Evolutionary conservation across 2,113 vertebrate genomes (phyloP).

Genomic region (Trogon surrucura): DNA sequence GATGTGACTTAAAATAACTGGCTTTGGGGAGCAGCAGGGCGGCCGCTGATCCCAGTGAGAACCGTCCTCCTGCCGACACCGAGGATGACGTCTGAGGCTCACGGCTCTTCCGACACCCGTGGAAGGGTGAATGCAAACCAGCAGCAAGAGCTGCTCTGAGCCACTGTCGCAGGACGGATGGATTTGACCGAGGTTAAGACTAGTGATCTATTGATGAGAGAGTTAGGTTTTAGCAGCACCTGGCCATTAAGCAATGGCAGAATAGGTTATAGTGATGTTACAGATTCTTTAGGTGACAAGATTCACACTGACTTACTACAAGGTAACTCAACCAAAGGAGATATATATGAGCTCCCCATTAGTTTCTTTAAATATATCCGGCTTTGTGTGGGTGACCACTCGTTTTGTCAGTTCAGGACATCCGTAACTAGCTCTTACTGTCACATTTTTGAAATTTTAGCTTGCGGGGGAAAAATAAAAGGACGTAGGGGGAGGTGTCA

Average conservation of each 20-base stretch:
- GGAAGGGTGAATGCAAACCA: not conserved
- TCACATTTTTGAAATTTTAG: not conserved
- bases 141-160: not conserved
- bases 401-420: not conserved
- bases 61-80: not conserved
- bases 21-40: conserved; percentile 13
- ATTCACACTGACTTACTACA: too few species aligned
- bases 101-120: not conserved
- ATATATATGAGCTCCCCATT: not conserved
- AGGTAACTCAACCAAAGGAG: too few species aligned
- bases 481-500: not conserved
- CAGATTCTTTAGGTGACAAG: too few species aligned
- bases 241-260: too few species aligned
- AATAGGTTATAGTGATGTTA: too few species aligned
- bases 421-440: not conserved
- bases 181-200: too few species aligned
- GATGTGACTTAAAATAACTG: conserved; percentile 54
- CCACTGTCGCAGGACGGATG: not conserved
- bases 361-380: not conserved
- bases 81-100: not conserved
- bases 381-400: not conserved
- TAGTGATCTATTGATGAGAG: too few species aligned
- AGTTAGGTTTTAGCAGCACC: too few species aligned
- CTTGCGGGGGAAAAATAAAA: not conserved
- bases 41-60: not conserved